Base-by-base conservation (phyloP, 2,113 vertebrate species). In the Forbesichthys agassizii region DNA sequence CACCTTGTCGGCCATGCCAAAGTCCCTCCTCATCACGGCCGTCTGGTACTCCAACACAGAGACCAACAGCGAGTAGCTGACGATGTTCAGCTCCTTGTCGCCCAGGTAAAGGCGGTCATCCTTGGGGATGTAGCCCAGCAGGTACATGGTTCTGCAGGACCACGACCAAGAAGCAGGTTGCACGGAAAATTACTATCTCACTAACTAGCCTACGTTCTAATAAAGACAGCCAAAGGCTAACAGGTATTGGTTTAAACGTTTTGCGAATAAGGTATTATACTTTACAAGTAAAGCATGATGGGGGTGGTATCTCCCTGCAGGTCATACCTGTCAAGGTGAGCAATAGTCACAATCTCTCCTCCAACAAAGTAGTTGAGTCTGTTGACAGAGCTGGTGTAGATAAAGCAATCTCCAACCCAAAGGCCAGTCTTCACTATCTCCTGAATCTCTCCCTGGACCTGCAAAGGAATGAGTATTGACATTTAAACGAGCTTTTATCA, bases 311-410 rank as follows among this genome's bases (percentile, higher is more conserved):
- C n/a, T 54, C 56, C 13, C 9, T 46, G 4, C 11, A 33, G 18
- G 16, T 61, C 69, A 42, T 80, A 98, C 98, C 98, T 96, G 92
- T 99, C 98, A 82, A 99, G 88, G 64, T 99, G 98, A 83, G 98
- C 98, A 86, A 99, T 98, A 9, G 98, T 99, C 83, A 99, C 98
- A 56, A 99, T 99, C 88, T 99, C 98, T 90, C 98, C 98, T 84
- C 98, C 98, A 3, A 99, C 98, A 0, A 95, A 99, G 80, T 99
- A 99, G 90, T 99, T 99, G 68, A 99, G 93, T 80, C 98, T 94
- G 93, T 99, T 99, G 73, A 99, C 97, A 75, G 97, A 99, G 91
- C 96, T 99, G 81, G 98, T 99, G 88, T 99, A 99, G 91, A 99
- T 99, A 84, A 99, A 99, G 84, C 98, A 99, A 83, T 99, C 98